Base-by-base conservation (phyloP, 2,888 invertebrate species). In the Meta bourneti region DNA sequence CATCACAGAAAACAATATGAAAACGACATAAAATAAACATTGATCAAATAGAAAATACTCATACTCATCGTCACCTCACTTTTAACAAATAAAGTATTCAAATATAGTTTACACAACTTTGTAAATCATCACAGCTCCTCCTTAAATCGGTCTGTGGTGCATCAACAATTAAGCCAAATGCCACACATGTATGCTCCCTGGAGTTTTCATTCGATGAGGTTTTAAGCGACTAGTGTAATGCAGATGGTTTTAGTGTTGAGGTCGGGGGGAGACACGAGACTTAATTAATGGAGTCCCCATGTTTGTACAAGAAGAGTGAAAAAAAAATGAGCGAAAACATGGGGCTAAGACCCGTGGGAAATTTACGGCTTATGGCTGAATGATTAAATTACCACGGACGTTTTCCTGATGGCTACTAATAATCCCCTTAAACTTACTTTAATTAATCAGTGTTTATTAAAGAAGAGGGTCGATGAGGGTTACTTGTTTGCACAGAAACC, bases 211-310 rank as follows among this genome's bases (percentile, higher is more conserved):
- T 20, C 54, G 49, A 88, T 69, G 34, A 72, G 69, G 34, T 72
- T 75, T 81, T 88, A 88, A 88, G 81, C 78, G 16, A 61, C 86
- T 86, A 16, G 84, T 78, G 16, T 49, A 69, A 49, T 69, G 75
- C 81, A 88, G 75, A 88, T 74, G 81, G 69, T 75, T 81, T 69
- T 81, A 54, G 61, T 81, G 61, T 81, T 81, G 48, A 13, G 61
- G 19, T 34, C 19, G 79, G 52, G 48, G 48, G 48, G 74, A 75
- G 19, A 74, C 83, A 71, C 78, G 69, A n/a, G n/a, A 80, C 48
- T 51, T 89, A 89, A 89, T 89, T 83, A 83, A 89, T 84, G 89
- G 71, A 84, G n/a, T 72, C 54, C 83, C 34, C 51, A 48, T 89
- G 83, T 89, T 89, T 89, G 72, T 72, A 54, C 51, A 71, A 79